Base-by-base conservation (phyloP, 2,113 vertebrate genomes). In the Forbesichthys papilliferus region DNA sequence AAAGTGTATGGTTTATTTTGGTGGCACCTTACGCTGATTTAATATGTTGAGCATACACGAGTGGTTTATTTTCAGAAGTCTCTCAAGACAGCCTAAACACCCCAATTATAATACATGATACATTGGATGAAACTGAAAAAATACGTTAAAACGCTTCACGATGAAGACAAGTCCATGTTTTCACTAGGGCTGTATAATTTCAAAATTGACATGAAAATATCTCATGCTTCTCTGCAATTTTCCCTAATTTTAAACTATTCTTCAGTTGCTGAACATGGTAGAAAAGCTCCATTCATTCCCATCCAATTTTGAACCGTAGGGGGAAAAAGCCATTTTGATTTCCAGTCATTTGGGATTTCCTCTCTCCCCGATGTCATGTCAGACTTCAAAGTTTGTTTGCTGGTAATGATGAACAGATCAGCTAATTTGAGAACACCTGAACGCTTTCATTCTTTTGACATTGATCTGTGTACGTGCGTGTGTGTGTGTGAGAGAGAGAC, bases 401-500 rank as follows among this genome's bases (percentile, higher is more conserved):
- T 80, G 76, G 82, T 90, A 91, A 88, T 91, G 66, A 71, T 14
- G 61, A 84, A 69, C 80, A 92, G 80, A 85, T 88, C 89, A 86
- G 78, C 73, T 89, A 84, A 89, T 83, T 91, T 82, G 77, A 84
- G 83, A 91, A 85, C 84, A 88, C 88, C 87, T 77, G 81, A 87
- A 48, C 52, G 9, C 87, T 86, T 55, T 80, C 84, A 82, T 91
- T 82, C 54, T 82, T 82, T 54, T 88, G 72, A 88, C 91, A 12
- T 13, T 10, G 42, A 49, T 54, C n/a, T 79, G 69, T 87, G 42
- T 20, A 1, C 69, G 57, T 61, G 49, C 64, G 64, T 48, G 68
- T 61, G 68, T 54, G 58, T 66, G 57, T 60, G 67, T 52, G 74
- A 66, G 68, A 11, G 13, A 4, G 49, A 14, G 10, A 52, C 49